Evolutionary conservation across 1,140 invertebrate species (phyloP).

Genomic region (Theocolax elegans): DNA sequence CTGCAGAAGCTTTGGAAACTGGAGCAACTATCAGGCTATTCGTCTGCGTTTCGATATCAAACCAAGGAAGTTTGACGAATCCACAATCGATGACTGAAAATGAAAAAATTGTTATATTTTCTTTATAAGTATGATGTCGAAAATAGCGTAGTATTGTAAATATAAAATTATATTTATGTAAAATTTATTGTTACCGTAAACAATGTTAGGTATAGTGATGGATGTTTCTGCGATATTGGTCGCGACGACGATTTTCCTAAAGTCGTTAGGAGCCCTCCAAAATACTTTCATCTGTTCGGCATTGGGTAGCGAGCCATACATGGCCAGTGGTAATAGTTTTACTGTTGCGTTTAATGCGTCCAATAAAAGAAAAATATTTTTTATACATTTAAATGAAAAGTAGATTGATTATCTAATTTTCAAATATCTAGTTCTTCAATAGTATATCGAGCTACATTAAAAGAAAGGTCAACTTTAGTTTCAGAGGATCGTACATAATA

Average conservation of each 20-base stretch:
- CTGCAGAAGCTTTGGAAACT: constrained; percentile 88
- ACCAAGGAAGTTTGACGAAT: constrained; percentile 96
- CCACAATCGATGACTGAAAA: constrained; percentile 91
- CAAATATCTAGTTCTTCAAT: no score
- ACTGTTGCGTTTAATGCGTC: no score
- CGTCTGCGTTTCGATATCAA: constrained; percentile 84
- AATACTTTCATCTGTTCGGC: constrained; percentile 91
- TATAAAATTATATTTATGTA: no score
- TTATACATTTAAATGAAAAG: no score
- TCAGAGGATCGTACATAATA: no score
- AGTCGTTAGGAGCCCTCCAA: constrained; percentile 77
- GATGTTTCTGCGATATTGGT: constrained; percentile 99
- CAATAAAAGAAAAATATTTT: no score
- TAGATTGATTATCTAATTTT: no score
- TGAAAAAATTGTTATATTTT: neutral
- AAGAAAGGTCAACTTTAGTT: no score
- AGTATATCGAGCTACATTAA: no score
- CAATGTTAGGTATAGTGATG: constrained; percentile 86
- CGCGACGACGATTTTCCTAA: constrained; percentile 91
- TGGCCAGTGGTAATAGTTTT: constrained; percentile 85
- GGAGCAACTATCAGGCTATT: constrained; percentile 88
- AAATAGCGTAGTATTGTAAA: neutral
- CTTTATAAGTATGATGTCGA: no score
- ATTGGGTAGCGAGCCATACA: constrained; percentile 91
- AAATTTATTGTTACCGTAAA: constrained; percentile 77